Evolutionary conservation across 2,888 invertebrate species (phyloP), one percentile per base, ranked within the genome.

Genomic region (Drosophila kanekoi): DNA sequence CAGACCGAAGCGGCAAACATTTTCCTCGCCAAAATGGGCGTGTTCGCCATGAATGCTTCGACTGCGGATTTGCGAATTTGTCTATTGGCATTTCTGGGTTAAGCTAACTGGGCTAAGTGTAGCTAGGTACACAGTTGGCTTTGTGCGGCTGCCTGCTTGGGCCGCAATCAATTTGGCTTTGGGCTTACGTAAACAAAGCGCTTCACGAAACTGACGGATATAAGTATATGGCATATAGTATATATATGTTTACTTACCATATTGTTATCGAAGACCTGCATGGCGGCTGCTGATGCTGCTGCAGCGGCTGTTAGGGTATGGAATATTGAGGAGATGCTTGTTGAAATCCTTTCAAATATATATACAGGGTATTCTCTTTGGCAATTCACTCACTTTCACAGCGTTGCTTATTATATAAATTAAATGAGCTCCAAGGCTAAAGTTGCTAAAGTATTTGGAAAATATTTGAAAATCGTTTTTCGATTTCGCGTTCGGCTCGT

Each of bases 181-280:
- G 52, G 54, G 56, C 71, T 74, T 37, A 65, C 37, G 61, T 48
- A 72, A 72, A 74, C 72, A 59, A 38, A 32, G 8, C 28, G 40
- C 37, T 38, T 28, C 2, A 28, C 28, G 28, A 40, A 43, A 49
- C 14, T 16, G 16, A 33, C 40, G 32, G 43, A 57, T n/a, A 47
- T 37, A 8, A 28, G 8, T 28, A 8, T 40, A 0, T 41, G n/a
- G n/a, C n/a, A 18, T 52, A 33, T 41, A 18, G 2, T 18, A 32
- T 47, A 23, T 32, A 32, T 16, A 53, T 41, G n/a, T 28, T 13
- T 11, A 6, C 91, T 90, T 85, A 91, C 90, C 76, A 91, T 79
- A 68, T 78, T 91, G 73, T 80, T 91, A 71, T 91, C 91, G 77
- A 91, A 91, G 72, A 90, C 89, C 87, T 91, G 90, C 90, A 91